A percentile compares a stretch with the other conserved stretches of the same genome.
Conservation (phyloP, 2,113 vertebrate genomes). For the Aplodontia rufa region DNA sequence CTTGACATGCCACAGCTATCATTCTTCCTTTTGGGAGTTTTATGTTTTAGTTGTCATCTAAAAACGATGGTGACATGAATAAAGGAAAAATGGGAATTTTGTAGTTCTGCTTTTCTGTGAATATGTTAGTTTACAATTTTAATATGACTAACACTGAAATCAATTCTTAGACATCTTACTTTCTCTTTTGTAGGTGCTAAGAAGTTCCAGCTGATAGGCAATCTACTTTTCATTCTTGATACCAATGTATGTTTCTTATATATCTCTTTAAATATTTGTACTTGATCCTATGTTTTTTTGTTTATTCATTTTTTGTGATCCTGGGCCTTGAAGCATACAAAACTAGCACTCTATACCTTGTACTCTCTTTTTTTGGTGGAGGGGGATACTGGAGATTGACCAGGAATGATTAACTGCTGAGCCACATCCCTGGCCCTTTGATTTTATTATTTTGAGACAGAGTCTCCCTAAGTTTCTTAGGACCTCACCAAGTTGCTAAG, state of each 20-base stretch:
- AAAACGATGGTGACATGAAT: background rate
- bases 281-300: background rate
- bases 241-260: constrained; percentile 86
- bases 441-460: too few species aligned
- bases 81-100: background rate
- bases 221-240: constrained; percentile 92
- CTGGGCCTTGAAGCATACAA: background rate
- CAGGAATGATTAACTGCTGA: too few species aligned
- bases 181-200: constrained; percentile 87
- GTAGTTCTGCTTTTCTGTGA: background rate
- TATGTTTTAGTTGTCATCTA: background rate
- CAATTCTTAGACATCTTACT: background rate
- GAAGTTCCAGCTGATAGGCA: constrained; percentile 91
- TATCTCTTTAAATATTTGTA: background rate
- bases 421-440: too few species aligned
- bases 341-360: background rate
- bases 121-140: background rate
- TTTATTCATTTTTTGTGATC: background rate
- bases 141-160: background rate
- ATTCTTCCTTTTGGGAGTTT: background rate
- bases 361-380: too few species aligned
- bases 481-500: too few species aligned
- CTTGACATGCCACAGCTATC: background rate
- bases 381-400: too few species aligned
- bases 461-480: too few species aligned